Evolutionary conservation across 1,140 invertebrate genomes (phyloP).

Genomic region (Armadillidium nasatum): DNA sequence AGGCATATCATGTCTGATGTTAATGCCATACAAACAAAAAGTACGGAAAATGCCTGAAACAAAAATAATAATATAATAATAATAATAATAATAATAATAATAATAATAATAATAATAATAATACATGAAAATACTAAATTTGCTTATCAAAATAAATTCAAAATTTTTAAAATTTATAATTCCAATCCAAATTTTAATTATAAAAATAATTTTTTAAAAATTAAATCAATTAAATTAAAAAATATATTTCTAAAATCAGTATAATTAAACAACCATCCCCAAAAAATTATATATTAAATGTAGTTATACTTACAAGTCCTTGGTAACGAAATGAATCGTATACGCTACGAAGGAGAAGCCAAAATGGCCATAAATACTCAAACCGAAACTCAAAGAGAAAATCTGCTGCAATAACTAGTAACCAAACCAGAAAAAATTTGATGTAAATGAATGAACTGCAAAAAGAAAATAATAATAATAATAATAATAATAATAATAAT

Average conservation of each 20-base stretch:
- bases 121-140: too few relatives aligned
- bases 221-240: neutral
- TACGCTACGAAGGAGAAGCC: slow-evolving; percentile 89
- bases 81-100: too few relatives aligned
- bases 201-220: neutral
- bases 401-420: slow-evolving; percentile 89
- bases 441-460: slow-evolving; percentile 89
- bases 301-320: slow-evolving; percentile 90
- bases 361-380: slow-evolving; percentile 86
- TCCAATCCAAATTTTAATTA: too few relatives aligned
- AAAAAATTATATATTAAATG: too few relatives aligned
- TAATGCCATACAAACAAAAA: slow-evolving; percentile 95
- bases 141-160: too few relatives aligned
- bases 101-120: too few relatives aligned
- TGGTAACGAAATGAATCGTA: slow-evolving; percentile 99
- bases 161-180: too few relatives aligned
- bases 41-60: slow-evolving; percentile 92
- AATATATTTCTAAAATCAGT: too few relatives aligned
- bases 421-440: slow-evolving; percentile 94
- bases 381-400: slow-evolving; percentile 98
- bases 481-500: slow-evolving; percentile 24
- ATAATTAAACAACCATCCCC: too few relatives aligned
- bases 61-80: too few relatives aligned
- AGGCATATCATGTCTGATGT: slow-evolving; percentile 99
- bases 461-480: slow-evolving; percentile 49